Base-by-base conservation (phyloP, 2,113 vertebrate genomes). In the Protomyctophum bolini region DNA sequence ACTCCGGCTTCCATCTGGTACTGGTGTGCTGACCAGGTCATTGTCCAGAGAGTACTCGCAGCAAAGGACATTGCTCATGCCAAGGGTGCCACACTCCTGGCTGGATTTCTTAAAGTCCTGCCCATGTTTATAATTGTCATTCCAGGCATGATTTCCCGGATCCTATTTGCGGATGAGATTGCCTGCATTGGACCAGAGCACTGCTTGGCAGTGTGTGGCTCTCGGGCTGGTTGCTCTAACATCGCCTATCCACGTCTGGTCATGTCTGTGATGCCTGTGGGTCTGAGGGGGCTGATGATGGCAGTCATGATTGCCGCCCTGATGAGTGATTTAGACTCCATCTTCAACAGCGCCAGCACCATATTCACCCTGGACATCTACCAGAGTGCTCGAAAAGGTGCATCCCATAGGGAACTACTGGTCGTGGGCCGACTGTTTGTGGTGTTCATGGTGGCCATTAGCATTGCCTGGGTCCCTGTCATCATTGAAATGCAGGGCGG, bases 1-100 rank as follows among this genome's bases (percentile, higher is more conserved):
- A 99, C 97, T 0, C 97, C 98, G 15, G 95, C 98, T n/a, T 99
- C 98, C 0, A 96, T 99, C 46, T 99, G 98, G 98, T 99, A 99
- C 88, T 99, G 98, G 98, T 99, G 98, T 86, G 96, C 98, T 0
- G 98, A 99, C 89, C 98, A 99, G 83, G 98, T 99, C 81, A 99
- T 99, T n/a, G 98, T 99, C 61, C 98, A 99, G 89, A 92, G 98
- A 79, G 97, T 99, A 0, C 90, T 99, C 47, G 96, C 98, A 1
- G 97, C 98, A 55, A 99, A 98, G 87, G 98, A 98, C 90, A 93
- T 99, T 56, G 94, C 90, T 70, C 97, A 99, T 3, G 98, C 97
- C 59, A 99, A 99, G 79, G 94, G 96, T 81, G 91, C 98, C 6
- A 99, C 98, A 6, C 94, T 99, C 33, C 98, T 99, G 97, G 98